Evolutionary conservation across 2,797 vertebrate species (phyloP), one percentile per base, ranked within the genome.

Genomic region (Pelobates cultripes): DNA sequence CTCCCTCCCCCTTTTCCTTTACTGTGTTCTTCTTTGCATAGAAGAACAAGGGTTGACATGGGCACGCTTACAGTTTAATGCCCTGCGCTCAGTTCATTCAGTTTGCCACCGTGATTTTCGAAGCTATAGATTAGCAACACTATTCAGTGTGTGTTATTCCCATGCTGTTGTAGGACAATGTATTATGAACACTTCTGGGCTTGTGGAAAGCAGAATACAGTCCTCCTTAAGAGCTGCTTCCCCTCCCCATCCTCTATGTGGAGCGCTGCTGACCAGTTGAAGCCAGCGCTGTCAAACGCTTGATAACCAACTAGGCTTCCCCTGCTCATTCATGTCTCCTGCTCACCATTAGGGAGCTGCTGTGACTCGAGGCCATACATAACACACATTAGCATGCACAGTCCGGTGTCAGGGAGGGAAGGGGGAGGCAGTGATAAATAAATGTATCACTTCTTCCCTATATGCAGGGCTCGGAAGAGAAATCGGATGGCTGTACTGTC

Each of bases 311-410:
- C 71, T 72, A 42, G 10, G 57, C 60, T 75, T 61, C 77, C 61
- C 60, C 72, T 83, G 70, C 69, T 70, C 55, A 70, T 83, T 79
- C 81, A 73, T 61, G 66, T 57, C 70, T 84, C 73, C 66, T 43
- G 72, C 53, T 53, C 57, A n/a, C 77, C 47, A 75, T 75, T 71
- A 63, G 57, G 73, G 73, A 79, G 77, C 66, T 79, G 68, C 77
- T 70, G 72, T 78, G 73, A 75, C 82, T 75, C 55, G 44, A 45
- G 77, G 67, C 82, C 77, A 79, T 84, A 84, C 73, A 84, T 79
- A 84, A 84, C 45, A 44, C 57, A 71, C 77, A 84, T 84, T 84
- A 79, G 82, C 82, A 83, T 84, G 82, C 82, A 76, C 77, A 84
- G 77, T n/a, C 82, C 77, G 75, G 40, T 64, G 82, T 70, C 72